Base-by-base conservation (phyloP, 2,797 vertebrate species). In the Dallia pectoralis region DNA sequence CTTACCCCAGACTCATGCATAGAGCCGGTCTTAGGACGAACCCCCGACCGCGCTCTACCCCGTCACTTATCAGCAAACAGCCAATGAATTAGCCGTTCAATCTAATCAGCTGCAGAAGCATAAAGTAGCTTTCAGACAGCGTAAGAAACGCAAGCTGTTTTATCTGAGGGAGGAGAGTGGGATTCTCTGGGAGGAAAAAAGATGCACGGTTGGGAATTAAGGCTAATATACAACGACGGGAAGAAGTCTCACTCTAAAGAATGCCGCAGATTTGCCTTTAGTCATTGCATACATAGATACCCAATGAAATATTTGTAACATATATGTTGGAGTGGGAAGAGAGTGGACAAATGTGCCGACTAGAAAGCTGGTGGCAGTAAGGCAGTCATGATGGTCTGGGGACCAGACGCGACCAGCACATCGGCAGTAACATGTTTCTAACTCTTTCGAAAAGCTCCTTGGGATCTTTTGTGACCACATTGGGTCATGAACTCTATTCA, bases 1-100 rank as follows among this genome's bases (percentile, higher is more conserved):
- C 29, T 30, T n/a, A n/a, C 27, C 16, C 73, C 78, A 70, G 76
- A 44, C 71, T 76, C 71, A 74, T 87, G 75, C 82, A 89, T 86
- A 85, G 53, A 81, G 67, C 74, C 62, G 16, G 78, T 81, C 80
- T 81, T 53, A 73, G 74, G 75, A 80, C 76, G 69, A 70, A 64
- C 40, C 53, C n/a, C n/a, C n/a, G n/a, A n/a, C n/a, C 72, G 61
- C 18, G 4, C 19, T 56, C 51, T 8, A 56, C 29, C 25, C 77
- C 80, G 80, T 76, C 51, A n/a, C 12, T 22, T 67, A 74, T 75
- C 77, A 59, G 74, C 59, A 75, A 77, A 69, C 69, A 44, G 81
- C 77, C 33, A 75, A 9, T 75, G 7, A 83, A 83, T 81, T 63
- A 72, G 73, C 63, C 30, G 22, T 79, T 69, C 30, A 74, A 78